phyloP scores from a whole-genome alignment of 53 echinoderm and acorn worm species.

The Patiria pectinifera region DNA sequence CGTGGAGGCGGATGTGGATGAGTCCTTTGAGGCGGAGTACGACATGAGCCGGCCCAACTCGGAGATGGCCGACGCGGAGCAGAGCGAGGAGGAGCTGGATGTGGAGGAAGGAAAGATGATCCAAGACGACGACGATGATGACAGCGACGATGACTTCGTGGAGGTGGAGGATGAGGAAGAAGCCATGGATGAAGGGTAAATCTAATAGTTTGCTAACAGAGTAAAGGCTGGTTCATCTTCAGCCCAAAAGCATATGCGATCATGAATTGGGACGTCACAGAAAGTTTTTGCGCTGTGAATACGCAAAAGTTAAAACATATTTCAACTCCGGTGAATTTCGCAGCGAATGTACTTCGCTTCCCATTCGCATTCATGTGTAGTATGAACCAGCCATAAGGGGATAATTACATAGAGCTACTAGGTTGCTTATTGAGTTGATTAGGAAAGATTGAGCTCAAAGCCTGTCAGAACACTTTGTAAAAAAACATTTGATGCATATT shows the following conservation, averaged over 20 bases:
- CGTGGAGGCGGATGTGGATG: slow-evolving; percentile 41
- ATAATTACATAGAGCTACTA: neutral
- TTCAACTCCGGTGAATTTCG: too few species aligned
- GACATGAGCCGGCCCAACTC: slow-evolving; percentile 55
- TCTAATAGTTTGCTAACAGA: neutral
- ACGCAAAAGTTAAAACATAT: too few species aligned
- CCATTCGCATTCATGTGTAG: too few species aligned
- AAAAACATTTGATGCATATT: neutral
- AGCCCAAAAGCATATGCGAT: too few species aligned
- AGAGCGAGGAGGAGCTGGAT: slow-evolving; percentile 72
- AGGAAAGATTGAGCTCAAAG: neutral
- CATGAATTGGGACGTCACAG: too few species aligned
- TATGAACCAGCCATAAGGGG: too few species aligned
- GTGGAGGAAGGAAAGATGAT: slow-evolving; percentile 69
- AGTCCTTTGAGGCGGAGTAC: slow-evolving; percentile 60
- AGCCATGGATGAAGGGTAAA: slow-evolving; percentile 55
- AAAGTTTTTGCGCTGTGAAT: too few species aligned
- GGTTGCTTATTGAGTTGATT: neutral
- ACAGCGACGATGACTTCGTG: slow-evolving; percentile 64
- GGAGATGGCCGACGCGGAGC: slow-evolving; percentile 53
- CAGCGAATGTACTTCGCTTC: too few species aligned
- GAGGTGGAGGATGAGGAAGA: slow-evolving; percentile 68
- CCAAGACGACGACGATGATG: slow-evolving; percentile 69
- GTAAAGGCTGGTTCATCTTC: neutral
- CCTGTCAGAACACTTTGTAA: neutral